Base-by-base conservation (phyloP, 2,113 vertebrate genomes). In the Zosterops japonicus region DNA sequence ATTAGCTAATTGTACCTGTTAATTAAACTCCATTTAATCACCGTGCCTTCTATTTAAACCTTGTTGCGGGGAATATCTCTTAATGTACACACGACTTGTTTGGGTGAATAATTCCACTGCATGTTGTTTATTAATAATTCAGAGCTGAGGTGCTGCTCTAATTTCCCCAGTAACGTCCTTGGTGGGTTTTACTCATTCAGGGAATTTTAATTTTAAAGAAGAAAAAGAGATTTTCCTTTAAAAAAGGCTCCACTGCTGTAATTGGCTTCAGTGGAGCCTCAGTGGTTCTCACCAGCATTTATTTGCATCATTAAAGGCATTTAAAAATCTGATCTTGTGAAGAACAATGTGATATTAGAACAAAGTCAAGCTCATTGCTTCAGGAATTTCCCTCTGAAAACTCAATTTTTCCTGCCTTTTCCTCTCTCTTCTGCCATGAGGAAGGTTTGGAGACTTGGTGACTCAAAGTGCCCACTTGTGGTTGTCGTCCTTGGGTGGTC, bases 1-100 rank as follows among this genome's bases (percentile, higher is more conserved):
- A 74, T 92, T 84, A 46, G 61, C n/a, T 79, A 92, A 89, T 76
- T 77, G 41, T 79, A 41, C 12, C 46, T 5, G 4, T 83, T 93
- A 90, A 95, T 97, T 96, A 91, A 94, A 82, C 75, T 44, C 53
- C 19, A 10, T 84, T 81, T 92, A 82, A 84, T 92, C 18, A 5
- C 69, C 39, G 89, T 47, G 7, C 44, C 29, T 70, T 68, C 57
- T 65, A 33, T 81, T 89, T 60, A 91, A 93, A 89, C 14, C 68
- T 69, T 52, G 44, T 56, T 41, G 19, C 3, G 2, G 67, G 67
- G 87, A 85, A 24, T 31, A 44, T 52, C 82, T 60, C 44, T 50
- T 57, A 60, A 71, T 31, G 31, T 49, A 52, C 52, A 84, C 53
- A 22, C 10, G 39, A 28, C n/a, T 94, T 84, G 21, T 94, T 94